Evolutionary conservation across 2,113 vertebrate genomes (phyloP).

Genomic region (Seriola aureovittata): DNA sequence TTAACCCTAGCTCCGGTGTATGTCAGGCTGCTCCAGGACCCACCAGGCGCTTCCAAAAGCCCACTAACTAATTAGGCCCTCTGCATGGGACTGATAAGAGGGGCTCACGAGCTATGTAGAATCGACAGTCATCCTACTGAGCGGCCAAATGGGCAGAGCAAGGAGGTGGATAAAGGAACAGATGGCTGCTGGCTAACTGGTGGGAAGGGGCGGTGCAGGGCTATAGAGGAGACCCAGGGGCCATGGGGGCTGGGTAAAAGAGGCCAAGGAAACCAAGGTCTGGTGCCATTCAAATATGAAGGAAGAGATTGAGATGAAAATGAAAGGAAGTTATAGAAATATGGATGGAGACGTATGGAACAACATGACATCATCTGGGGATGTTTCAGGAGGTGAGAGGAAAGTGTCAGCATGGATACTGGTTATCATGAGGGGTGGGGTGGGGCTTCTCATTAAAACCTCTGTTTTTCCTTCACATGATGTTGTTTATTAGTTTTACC

Average conservation of each 20-base stretch:
- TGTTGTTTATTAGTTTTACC: constrained; percentile 70
- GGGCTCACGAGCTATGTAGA: constrained; percentile 69
- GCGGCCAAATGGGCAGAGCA: constrained; percentile 81
- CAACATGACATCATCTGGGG: constrained; percentile 63
- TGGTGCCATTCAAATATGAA: constrained; percentile 55
- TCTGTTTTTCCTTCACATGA: constrained; percentile 67
- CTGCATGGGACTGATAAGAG: constrained; percentile 83
- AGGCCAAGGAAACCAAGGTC: constrained; percentile 44
- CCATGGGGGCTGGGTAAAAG: constrained; percentile 55
- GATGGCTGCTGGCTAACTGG: constrained; percentile 81
- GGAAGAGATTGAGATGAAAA: constrained; percentile 53
- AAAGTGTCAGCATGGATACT: constrained; percentile 36
- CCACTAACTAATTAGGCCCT: constrained; percentile 83
- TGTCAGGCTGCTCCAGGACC: constrained; percentile 72
- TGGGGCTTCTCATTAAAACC: constrained; percentile 74
- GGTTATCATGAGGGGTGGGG: constrained; percentile 4
- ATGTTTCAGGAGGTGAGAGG: constrained; percentile 33
- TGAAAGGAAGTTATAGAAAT: constrained; percentile 48
- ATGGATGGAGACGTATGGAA: constrained; percentile 21
- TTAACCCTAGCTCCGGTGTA: constrained; percentile 73
- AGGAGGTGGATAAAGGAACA: constrained; percentile 77
- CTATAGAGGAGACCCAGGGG: constrained; percentile 66
- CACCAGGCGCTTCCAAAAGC: constrained; percentile 70
- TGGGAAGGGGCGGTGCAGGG: constrained; percentile 70
- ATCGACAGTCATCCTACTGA: constrained; percentile 80